phyloP scores from a whole-genome alignment of 2,113 vertebrate genomes.

The Ictalurus furcatus region DNA sequence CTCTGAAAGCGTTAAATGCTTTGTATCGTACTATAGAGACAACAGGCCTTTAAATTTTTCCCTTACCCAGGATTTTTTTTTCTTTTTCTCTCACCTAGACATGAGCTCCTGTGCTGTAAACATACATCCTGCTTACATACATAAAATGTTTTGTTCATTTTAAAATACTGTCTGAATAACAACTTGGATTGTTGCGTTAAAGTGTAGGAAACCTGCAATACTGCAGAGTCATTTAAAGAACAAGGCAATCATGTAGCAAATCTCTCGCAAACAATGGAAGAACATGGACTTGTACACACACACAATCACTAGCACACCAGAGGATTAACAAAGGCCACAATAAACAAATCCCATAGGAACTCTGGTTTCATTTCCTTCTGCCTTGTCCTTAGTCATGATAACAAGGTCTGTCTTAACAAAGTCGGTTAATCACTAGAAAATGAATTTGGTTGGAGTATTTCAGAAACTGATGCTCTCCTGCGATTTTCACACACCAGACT shows the following conservation, averaged over 20 bases:
- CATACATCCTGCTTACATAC: slow-evolving; percentile 4
- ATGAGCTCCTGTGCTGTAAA: not conserved
- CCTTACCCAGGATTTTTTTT: not conserved
- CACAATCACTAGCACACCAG: slow-evolving; percentile 16
- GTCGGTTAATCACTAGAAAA: not conserved
- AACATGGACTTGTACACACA: not conserved
- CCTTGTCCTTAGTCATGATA: not conserved
- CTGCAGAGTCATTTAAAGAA: not conserved
- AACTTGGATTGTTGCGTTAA: not conserved
- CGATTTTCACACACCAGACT: not conserved
- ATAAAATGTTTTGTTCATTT: not conserved
- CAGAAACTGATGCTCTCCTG: not conserved
- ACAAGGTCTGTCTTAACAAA: not conserved
- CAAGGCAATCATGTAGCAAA: not conserved
- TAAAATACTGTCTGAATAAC: not conserved
- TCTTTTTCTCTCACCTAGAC: not conserved
- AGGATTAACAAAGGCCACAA: slow-evolving; percentile 14
- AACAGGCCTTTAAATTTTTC: slow-evolving; percentile 16
- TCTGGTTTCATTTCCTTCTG: slow-evolving; percentile 26
- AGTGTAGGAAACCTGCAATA: not conserved
- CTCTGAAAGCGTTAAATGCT: slow-evolving; percentile 32
- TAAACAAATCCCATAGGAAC: slow-evolving; percentile 36
- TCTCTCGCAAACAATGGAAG: not conserved
- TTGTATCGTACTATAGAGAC: slow-evolving; percentile 24
- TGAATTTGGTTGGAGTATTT: not conserved